Percentiles rank a stretch among this genome's conserved stretches.
These are phyloP conservation scores for Nasonia oneida DNA, from an alignment of 2,888 invertebrate genomes.

Conservation along the genomic window DNA sequence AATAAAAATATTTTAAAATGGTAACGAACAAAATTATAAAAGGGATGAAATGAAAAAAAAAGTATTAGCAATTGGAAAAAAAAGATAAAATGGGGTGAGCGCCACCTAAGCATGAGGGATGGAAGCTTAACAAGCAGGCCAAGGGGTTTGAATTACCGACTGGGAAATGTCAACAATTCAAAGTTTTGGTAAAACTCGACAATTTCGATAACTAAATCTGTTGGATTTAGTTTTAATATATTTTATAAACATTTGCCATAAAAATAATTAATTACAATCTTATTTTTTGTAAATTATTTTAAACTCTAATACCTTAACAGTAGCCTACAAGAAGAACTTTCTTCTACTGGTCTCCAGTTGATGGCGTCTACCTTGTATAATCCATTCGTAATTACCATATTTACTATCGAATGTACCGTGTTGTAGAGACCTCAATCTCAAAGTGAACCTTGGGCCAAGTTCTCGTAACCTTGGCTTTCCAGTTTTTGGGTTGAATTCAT, in stretches of 20 bases:
- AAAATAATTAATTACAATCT: constrained; percentile 46
- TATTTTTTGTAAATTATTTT: constrained; percentile 25
- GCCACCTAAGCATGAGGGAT: constrained; percentile 14
- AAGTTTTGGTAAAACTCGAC: not conserved
- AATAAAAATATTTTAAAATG: not conserved
- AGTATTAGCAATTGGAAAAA: not conserved
- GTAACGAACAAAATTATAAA: too few species aligned
- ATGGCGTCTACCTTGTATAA: constrained; percentile 93
- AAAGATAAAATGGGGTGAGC: not conserved
- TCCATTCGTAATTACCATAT: constrained; percentile 98
- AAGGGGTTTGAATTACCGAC: constrained; percentile 28
- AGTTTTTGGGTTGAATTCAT: constrained; percentile 91
- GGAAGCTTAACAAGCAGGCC: constrained; percentile 1
- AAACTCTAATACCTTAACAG: constrained; percentile 39
- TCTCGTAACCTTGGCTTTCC: constrained; percentile 91
- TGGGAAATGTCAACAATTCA: not conserved
- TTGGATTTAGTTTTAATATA: constrained; percentile 29
- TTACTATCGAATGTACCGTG: constrained; percentile 98
- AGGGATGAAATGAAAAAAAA: not conserved
- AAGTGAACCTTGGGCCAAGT: constrained; percentile 97
- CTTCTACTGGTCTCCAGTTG: constrained; percentile 96
- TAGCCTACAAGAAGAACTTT: constrained; percentile 92
- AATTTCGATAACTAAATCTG: constrained; percentile 17
- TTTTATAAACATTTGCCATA: constrained; percentile 47
- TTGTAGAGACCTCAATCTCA: constrained; percentile 94